phyloP scores from a whole-genome alignment of 2,113 vertebrate genomes.

The Pedionomus torquatus region DNA sequence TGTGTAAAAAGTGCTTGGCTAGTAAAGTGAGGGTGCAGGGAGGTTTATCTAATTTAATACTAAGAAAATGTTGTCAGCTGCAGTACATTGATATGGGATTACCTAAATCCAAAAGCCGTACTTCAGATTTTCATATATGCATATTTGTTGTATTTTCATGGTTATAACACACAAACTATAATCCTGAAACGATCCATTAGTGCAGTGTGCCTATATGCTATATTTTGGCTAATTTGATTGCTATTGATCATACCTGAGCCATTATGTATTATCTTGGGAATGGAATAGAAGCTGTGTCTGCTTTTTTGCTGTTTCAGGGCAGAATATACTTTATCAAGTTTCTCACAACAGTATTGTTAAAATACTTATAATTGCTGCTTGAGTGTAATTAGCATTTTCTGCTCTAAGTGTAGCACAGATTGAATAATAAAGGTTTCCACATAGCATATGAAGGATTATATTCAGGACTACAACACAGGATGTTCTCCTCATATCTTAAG shows the following conservation, averaged over 20 bases:
- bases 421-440: background rate
- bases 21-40: slow-evolving; percentile 34
- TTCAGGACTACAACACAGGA: background rate
- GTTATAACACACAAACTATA: background rate
- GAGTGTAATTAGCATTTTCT: background rate
- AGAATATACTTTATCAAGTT: background rate
- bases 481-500: background rate
- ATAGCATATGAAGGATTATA: background rate
- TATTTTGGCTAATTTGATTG: slow-evolving; percentile 14
- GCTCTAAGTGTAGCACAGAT: background rate
- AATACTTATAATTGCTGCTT: background rate
- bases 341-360: background rate
- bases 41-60: slow-evolving; percentile 34
- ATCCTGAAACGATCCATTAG: background rate
- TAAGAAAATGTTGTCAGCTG: slow-evolving; percentile 33
- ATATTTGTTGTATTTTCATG: background rate
- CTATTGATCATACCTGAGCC: slow-evolving; percentile 29
- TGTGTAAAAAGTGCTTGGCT: slow-evolving; percentile 58
- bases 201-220: background rate
- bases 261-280: background rate
- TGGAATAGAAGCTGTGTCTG: background rate
- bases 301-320: background rate
- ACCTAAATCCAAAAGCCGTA: background rate
- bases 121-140: background rate
- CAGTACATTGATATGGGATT: background rate